Conservation (phyloP, 2,797 vertebrate species). For the Synanceia verrucosa region DNA sequence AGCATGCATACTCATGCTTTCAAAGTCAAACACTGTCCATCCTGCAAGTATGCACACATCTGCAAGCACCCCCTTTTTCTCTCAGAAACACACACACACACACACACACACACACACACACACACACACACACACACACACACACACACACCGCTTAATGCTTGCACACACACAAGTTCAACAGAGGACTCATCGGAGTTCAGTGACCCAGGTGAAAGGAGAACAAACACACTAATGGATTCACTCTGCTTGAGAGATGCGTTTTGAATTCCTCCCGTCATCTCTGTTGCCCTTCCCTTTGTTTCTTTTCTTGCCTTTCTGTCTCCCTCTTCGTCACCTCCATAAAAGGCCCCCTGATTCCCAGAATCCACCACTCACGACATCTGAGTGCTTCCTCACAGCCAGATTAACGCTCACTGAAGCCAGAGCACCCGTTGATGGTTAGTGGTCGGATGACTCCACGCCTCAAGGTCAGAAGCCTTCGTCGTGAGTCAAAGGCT, state of each 20-base stretch:
- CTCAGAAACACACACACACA: not conserved
- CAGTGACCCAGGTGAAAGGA: conserved; percentile 73
- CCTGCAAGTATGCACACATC: conserved; percentile 57
- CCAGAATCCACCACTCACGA: conserved; percentile 60
- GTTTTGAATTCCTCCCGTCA: conserved; percentile 59
- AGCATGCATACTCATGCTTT: conserved; percentile 55
- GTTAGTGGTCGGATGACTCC: conserved; percentile 56
- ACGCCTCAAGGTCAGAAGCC: conserved; percentile 60
- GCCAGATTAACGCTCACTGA: conserved; percentile 40
- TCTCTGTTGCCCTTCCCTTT: conserved; percentile 60
- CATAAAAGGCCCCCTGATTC: conserved; percentile 42
- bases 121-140: conserved; percentile 9
- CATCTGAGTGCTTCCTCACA: conserved; percentile 33
- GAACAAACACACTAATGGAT: conserved; percentile 75
- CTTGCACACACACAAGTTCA: conserved; percentile 23
- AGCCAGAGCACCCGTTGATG: conserved; percentile 33
- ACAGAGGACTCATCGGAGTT: conserved; percentile 48
- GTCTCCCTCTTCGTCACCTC: conserved; percentile 32
- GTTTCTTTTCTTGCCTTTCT: conserved; percentile 36
- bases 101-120: not conserved
- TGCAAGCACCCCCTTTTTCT: conserved; percentile 28
- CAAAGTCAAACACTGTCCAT: conserved; percentile 50
- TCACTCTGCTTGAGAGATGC: conserved; percentile 61
- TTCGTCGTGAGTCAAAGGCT: conserved; percentile 36
- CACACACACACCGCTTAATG: not conserved